Evolutionary conservation across 2,888 invertebrate species (phyloP), one percentile per base, ranked within the genome.

Genomic region (Dynastes hyllus): DNA sequence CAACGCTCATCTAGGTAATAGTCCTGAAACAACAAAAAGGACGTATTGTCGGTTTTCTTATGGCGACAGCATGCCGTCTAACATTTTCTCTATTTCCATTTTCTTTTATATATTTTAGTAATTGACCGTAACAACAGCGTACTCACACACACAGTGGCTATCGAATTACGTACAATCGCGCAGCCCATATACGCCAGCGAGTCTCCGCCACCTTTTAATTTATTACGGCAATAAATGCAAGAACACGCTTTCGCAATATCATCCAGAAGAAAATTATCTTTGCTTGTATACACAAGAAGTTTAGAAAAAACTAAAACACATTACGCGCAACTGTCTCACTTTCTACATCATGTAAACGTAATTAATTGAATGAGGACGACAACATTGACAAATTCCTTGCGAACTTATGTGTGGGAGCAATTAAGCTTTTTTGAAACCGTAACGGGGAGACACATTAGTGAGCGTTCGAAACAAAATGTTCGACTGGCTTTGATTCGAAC

Each of bases 171-270:
- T 45, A 61, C 61, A n/a, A 61, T 75, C 45, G 8, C n/a, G 11
- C 4, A 13, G 51, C 22, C 22, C 11, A 6, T 61, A 22, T 63
- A 61, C 16, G 40, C n/a, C 1, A 8, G 37, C 16, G 37, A 32
- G 22, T 29, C 29, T 51, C 50, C 27, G 55, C 29, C 73, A 50
- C 73, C 73, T 45, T 61, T 40, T 51, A 69, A 75, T 75, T 75
- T 75, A 75, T 61, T 61, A 22, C 61, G n/a, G 73, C 61, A 61
- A 75, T 75, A 75, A 75, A 61, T 61, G 73, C 73, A 75, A 61
- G 61, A 75, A 75, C 61, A 61, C 45, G 45, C 29, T 61, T 73
- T 61, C 11, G 29, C 45, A 29, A 61, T 61, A 61, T 45, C 45
- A 50, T 75, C 40, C 61, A 61, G 4, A 61, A 73, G 73, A 40